Base-by-base conservation (phyloP, 2,113 vertebrate genomes). In the Seriola aureovittata region DNA sequence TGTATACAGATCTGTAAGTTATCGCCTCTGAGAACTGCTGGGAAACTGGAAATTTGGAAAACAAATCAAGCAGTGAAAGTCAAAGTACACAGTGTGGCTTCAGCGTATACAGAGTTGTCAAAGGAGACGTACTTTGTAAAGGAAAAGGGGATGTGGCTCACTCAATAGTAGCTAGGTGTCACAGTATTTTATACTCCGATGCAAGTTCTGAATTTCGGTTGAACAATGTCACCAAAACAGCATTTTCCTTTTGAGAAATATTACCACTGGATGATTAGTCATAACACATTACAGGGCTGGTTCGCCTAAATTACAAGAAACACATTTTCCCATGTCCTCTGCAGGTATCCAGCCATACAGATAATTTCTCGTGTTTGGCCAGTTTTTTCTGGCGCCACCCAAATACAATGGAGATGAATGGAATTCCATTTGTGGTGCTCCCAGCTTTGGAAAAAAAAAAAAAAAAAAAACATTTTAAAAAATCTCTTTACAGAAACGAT, bases 11-110 rank as follows among this genome's bases (percentile, higher is more conserved):
- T 69, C n/a, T 74, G 23, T 81, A 69, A 81, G 48, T 79, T 81
- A 76, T 52, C 67, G 44, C 60, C 2, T 54, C 44, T 40, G 13
- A 5, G 13, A 8, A 13, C 19, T 32, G 66, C 60, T 79, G 76
- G 72, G 68, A 84, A 87, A 80, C 34, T 62, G 68, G 57, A 77
- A 89, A 79, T 66, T 44, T 74, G 68, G 58, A 44, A 83, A 80
- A 86, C 76, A 85, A 78, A 89, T 89, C 72, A 78, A 63, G 42
- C 46, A 0, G 29, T 54, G 40, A 68, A 46, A 59, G 50, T 62
- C 34, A 38, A 42, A 54, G 57, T 84, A 82, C 72, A 85, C 11
- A 52, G 54, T 64, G 71, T 42, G 50, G 73, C 60, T 59, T 76
- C 63, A 73, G 44, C 29, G 62, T 50, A 44, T 34, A 54, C 44